phyloP scores from a whole-genome alignment of 2,888 invertebrate species.

The Atethmia centrago region DNA sequence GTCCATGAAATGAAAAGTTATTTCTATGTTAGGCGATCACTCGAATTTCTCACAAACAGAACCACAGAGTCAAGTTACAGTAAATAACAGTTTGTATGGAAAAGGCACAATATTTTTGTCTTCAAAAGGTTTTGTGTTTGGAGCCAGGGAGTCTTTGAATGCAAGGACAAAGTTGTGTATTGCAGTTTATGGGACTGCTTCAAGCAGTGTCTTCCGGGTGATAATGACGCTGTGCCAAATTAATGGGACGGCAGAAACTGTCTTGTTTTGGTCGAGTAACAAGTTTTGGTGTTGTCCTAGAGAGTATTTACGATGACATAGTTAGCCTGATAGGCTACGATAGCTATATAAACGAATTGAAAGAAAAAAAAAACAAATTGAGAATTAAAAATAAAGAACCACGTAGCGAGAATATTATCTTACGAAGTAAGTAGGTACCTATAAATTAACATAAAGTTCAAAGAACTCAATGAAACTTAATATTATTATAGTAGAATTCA shows the following conservation, averaged over 20 bases:
- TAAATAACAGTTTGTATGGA: conserved; percentile 3
- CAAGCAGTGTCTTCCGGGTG: conserved; percentile 39
- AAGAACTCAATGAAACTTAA: not conserved
- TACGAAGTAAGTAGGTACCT: not conserved
- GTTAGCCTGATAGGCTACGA: not conserved
- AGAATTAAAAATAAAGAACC: not conserved
- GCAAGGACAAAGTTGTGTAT: conserved; percentile 28
- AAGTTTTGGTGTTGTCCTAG: not conserved
- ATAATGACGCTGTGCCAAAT: conserved; percentile 32
- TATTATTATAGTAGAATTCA: not conserved
- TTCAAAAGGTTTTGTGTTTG: conserved; percentile 31
- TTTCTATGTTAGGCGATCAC: conserved; percentile 55
- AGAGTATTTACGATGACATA: not conserved
- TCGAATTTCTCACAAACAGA: conserved; percentile 40
- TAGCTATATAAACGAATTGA: not conserved
- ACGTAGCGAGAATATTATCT: not conserved
- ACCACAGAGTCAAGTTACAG: conserved; percentile 17
- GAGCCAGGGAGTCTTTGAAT: conserved; percentile 20
- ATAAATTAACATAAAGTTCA: not conserved
- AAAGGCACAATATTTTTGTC: conserved; percentile 6
- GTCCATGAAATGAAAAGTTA: conserved; percentile 59
- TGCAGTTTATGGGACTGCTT: conserved; percentile 51
- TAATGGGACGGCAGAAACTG: conserved; percentile 21
- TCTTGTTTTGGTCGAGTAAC: conserved; percentile 31
- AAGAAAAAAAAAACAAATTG: not conserved